Evolutionary conservation across 2,888 invertebrate genomes (phyloP).

Genomic region (Conomelus anceps): DNA sequence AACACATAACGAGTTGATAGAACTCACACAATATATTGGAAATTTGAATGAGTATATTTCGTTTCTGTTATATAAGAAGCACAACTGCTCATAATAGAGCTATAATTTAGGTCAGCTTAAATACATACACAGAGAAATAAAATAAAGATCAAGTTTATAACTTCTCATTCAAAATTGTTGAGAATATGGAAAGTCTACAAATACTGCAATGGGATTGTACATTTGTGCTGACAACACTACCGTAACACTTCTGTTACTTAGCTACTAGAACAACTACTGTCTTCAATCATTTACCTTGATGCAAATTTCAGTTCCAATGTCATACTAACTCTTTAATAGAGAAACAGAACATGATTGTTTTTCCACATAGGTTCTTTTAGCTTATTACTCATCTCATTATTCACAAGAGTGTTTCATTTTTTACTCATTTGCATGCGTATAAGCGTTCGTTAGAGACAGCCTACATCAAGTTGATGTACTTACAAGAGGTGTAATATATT

Average conservation of each 20-base stretch:
- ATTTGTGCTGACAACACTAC: no score
- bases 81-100: no score
- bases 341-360: background rate
- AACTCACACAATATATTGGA: no score
- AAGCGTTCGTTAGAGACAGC: background rate
- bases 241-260: background rate
- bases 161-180: no score
- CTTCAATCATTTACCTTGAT: background rate
- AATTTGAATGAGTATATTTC: no score
- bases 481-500: background rate
- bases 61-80: no score
- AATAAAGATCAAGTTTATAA: no score
- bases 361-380: background rate
- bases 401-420: background rate
- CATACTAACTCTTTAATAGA: background rate
- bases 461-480: background rate
- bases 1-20: no score
- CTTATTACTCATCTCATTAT: background rate
- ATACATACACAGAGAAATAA: no score
- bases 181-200: no score
- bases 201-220: no score
- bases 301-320: background rate
- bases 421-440: background rate
- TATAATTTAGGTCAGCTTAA: no score
- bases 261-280: background rate